A percentile compares a stretch with the other conserved stretches of the same genome.
These are phyloP conservation scores for Chironomus tentans DNA, from an alignment of 2,888 invertebrate species.

Conservation along the genomic window DNA sequence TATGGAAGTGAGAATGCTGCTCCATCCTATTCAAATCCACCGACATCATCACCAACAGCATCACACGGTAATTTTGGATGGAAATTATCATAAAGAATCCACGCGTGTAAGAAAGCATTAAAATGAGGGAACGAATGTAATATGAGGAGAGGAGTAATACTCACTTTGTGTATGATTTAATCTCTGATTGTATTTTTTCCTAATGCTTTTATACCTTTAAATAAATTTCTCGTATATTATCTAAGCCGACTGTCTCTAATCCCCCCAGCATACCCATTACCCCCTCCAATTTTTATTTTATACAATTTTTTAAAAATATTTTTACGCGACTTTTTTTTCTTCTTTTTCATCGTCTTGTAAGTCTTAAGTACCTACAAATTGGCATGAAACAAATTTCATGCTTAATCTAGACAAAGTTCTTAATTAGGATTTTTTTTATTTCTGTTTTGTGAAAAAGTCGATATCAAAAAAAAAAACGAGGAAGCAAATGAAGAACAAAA, in stretches of 20 bases:
- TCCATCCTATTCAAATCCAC: background rate
- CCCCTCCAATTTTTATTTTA: background rate
- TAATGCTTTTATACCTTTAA: too few species aligned
- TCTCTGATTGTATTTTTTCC: too few species aligned
- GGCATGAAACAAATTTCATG: background rate
- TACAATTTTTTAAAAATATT: background rate
- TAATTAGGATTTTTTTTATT: background rate
- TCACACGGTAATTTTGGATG: slow-evolving; percentile 18
- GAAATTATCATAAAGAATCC: slow-evolving; percentile 7
- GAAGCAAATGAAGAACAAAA: background rate
- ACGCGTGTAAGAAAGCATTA: background rate
- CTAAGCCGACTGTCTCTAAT: background rate
- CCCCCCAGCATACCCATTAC: background rate
- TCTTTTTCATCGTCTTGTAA: background rate
- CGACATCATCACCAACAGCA: background rate
- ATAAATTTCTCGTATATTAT: too few species aligned
- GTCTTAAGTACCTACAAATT: background rate
- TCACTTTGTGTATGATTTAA: too few species aligned
- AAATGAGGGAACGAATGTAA: background rate
- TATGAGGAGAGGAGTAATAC: too few species aligned
- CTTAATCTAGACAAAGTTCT: background rate
- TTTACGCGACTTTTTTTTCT: background rate
- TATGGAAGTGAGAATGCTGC: background rate
- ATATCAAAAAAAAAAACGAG: background rate
- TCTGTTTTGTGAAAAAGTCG: background rate